Evolutionary conservation across 1,140 invertebrate species (phyloP).

Genomic region (Bombus sibiricus): DNA sequence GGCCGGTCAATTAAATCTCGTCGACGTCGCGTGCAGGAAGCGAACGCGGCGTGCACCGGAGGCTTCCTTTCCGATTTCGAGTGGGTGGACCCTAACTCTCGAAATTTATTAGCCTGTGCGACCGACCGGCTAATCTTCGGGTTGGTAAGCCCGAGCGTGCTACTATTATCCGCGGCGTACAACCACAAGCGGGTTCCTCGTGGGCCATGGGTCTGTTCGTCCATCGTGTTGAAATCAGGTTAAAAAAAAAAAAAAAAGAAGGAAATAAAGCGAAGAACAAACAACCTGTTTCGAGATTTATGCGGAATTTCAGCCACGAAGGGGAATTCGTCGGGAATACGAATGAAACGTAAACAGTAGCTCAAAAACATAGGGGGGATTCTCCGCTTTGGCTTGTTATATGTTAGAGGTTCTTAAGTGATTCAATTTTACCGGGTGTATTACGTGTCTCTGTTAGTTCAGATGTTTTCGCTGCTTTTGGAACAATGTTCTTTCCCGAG

Average conservation of each 20-base stretch:
- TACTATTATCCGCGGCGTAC: constrained; percentile 59
- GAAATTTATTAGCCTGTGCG: constrained; percentile 70
- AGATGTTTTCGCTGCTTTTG: neutral
- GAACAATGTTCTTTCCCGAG: neutral
- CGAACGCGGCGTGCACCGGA: constrained; percentile 65
- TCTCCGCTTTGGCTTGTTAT: neutral
- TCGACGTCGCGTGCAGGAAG: constrained; percentile 71
- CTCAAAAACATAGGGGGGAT: neutral
- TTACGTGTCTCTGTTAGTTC: neutral
- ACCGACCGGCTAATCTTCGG: constrained; percentile 62
- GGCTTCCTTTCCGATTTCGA: constrained; percentile 71
- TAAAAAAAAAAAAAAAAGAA: neutral
- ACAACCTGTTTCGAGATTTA: neutral
- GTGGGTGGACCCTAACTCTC: constrained; percentile 64
- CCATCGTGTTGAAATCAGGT: constrained; percentile 3
- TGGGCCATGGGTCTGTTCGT: constrained; percentile 1
- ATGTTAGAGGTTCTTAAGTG: neutral
- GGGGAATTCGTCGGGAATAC: neutral
- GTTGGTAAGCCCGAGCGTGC: constrained; percentile 50
- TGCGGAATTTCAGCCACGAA: neutral
- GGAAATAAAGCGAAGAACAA: neutral
- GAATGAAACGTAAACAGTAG: constrained; percentile 9
- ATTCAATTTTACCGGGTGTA: constrained; percentile 8
- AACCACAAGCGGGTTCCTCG: constrained; percentile 30
- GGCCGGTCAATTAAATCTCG: constrained; percentile 70